Base-by-base conservation (phyloP, 2,113 vertebrate species). In the Elachura formosa region DNA sequence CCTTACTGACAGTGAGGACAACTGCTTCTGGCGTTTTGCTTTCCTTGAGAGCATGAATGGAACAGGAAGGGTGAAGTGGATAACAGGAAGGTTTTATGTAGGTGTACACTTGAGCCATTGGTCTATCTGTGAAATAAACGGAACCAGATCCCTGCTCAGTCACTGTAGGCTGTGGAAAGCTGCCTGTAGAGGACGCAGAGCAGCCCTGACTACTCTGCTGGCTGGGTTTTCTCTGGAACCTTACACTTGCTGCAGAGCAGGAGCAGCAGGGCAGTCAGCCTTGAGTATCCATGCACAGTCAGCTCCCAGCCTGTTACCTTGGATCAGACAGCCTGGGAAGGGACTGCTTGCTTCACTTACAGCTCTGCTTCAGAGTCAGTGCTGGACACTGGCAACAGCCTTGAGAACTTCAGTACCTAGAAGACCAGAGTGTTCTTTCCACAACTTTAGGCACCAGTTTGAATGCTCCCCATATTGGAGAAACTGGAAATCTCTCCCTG, bases 41-140 rank as follows among this genome's bases (percentile, higher is more conserved):
- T 82, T 94, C 51, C 46, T 11, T 11, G 8, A 94, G 87, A 90
- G 74, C 71, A 49, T 12, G 0, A 43, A 69, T n/a, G 41, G 78
- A 58, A 83, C 41, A 79, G 45, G 49, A 82, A 68, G 14, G 68
- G 82, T 90, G 45, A 94, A 76, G 49, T 85, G 87, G 90, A 90
- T 56, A 49, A 61, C 62, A 67, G 66, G 26, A 93, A 79, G 41
- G 66, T 79, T 79, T 93, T 72, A 38, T n/a, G 49, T 78, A 83
- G 49, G 41, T 94, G 78, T 94, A 93, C 26, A 73, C 82, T 96
- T 84, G 86, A 90, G 82, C 78, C 33, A 76, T 80, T 85, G 82
- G 43, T 87, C 3, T 69, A 29, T 90, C 63, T 95, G 78, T 93
- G 87, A 96, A 96, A 96, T 95, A 96, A 96, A 96, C 29, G 22